Evolutionary conservation across 1,140 invertebrate genomes (phyloP), one percentile per base, ranked within the genome.

Genomic region (Formica exsecta): DNA sequence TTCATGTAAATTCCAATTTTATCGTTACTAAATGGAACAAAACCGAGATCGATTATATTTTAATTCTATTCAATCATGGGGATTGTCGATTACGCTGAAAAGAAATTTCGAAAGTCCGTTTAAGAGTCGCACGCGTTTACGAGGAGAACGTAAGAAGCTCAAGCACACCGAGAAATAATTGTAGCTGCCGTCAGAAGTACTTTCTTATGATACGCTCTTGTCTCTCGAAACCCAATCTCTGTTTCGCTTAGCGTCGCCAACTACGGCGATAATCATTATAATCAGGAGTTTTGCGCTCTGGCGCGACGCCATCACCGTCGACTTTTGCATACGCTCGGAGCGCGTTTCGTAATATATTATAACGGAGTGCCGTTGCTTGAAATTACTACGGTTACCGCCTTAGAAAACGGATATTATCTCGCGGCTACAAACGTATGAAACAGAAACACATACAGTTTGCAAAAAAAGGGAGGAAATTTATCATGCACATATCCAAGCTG

Each of bases 241-340:
- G 44, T 75, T 87, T 83, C 70, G n/a, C 80, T 66, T 48, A 57
- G 66, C 81, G 44, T 89, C 83, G 70, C 87, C 87, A 91, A 90
- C 87, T 92, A 90, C 85, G 84, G 89, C 91, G 89, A 92, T 94
- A 93, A 92, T 91, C 90, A 89, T 92, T 91, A 91, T 94, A 94
- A 93, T 93, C 92, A 92, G 91, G 85, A 93, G 92, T 92, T 93
- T 93, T 92, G 86, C 91, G 22, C 74, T 76, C 22, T 25, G 57
- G 16, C 36, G 76, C 89, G 88, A 59, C 71, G 7, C n/a, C 3
- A 41, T 19, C 65, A 11, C 9, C 66, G 19, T 54, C 25, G 51
- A 44, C 38, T 77, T 77, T 74, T 54, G 74, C 74, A 19, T 44
- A 44, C 36, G 84, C 76, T 80, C 38, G 38, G 29, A 65, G 13